Base-by-base conservation (phyloP, 2,797 vertebrate genomes). In the Intellagama lesueurii region DNA sequence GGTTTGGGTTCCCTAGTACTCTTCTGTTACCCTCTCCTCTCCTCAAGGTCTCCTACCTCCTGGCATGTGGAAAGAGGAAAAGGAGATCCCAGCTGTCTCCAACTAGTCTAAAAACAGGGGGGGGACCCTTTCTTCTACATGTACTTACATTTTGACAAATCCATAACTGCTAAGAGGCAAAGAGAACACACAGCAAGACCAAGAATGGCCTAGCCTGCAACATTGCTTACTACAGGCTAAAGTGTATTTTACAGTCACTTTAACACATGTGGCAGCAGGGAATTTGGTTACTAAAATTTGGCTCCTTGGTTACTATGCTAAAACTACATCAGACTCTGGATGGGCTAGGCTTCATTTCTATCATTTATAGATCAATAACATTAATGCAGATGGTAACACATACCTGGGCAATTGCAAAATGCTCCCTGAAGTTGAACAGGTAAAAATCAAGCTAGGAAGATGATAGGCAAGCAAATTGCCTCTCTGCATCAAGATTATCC, bases 291-390 rank as follows among this genome's bases (percentile, higher is more conserved):
- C 40, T 40, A 40, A 40, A 40, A 40, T 69, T 22, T 40, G 56
- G 17, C 56, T 81, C 40, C 60, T 86, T 81, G 49, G 79, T 69
- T 76, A 52, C 79, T 69, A 28, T 69, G 79, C 44, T 82, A 56
- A 83, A 77, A 22, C 44, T 68, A 35, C 32, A 11, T 76, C 47
- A 76, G 9, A 69, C 32, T 77, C 19, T 68, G 24, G 32, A 76
- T 81, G 69, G 69, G 14, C 14, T 66, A 76, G 66, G 49, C 66
- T 75, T 86, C 16, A 75, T 81, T 73, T 40, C 40, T 7, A 35
- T 9, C 40, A 40, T 19, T 81, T 81, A 49, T n/a, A 68, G 40
- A 86, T 24, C 16, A 81, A 73, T 86, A 81, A 86, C n/a, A 89
- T 76, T 9, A 47, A 76, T 83, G 72, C 81, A 86, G 69, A 68